Evolutionary conservation across 2,113 vertebrate genomes (phyloP), one percentile per base, ranked within the genome.

Genomic region (Girardinichthys multiradiatus): DNA sequence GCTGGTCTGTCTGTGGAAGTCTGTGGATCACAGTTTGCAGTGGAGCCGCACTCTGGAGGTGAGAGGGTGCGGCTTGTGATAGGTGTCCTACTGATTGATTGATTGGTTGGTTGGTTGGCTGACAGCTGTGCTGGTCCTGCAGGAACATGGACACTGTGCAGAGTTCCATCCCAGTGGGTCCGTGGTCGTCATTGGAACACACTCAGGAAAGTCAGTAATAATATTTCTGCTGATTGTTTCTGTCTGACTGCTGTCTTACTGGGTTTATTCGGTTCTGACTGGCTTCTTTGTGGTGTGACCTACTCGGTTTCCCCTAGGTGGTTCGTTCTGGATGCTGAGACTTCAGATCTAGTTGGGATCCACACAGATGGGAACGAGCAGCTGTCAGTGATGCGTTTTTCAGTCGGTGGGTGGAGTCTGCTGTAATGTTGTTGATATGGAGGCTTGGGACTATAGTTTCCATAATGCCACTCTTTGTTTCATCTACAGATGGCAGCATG

Each of bases 101-200:
- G 2, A 10, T 12, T 2, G 21, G 19, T 2, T 17, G 13, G 11
- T 26, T 37, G 59, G 15, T 11, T 61, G 60, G 54, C 6, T 79
- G 33, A 64, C 65, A 12, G 37, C 30, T 68, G 11, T 65, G 21
- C 27, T 19, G 51, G 14, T 57, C 19, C 19, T 27, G 33, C 81
- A 99, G 98, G 98, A 99, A 80, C 97, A 97, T 0, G 97, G 97
- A 68, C 98, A 99, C 93, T 99, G 97, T 85, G 98, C 98, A 30
- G 98, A 98, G 87, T 99, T 99, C 92, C 98, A 99, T 93, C 98
- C 98, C 72, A 97, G 96, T 6, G 98, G 98, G 84, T 93, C 95
- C 0, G 97, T 99, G 80, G 97, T 99, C 0, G 95, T 97, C 1
- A 98, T 99, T 77, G 98, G 98, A 92, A 99, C 98, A 0, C 97